These are phyloP conservation scores for Lota lota DNA, from an alignment of 2,113 vertebrate species.

Conservation along the genomic window DNA sequence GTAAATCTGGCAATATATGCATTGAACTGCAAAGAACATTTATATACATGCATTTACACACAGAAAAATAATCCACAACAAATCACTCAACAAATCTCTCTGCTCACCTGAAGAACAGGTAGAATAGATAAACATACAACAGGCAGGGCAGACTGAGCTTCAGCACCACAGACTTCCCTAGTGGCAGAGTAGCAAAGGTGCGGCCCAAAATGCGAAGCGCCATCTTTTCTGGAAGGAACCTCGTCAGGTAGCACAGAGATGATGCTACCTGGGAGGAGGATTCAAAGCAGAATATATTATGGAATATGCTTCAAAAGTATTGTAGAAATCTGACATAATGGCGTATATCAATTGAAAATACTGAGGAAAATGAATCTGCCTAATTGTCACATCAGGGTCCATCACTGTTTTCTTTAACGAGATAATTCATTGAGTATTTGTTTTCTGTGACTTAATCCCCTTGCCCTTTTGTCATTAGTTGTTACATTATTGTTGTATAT, in stretches of 20 bases:
- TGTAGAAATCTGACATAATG: too few species aligned
- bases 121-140: slow-evolving; percentile 88
- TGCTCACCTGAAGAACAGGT: slow-evolving; percentile 83
- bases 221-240: slow-evolving; percentile 75
- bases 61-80: neutral
- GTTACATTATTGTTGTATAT: too few species aligned
- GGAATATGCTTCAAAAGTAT: too few species aligned
- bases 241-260: slow-evolving; percentile 80
- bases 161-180: slow-evolving; percentile 81
- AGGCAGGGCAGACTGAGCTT: slow-evolving; percentile 88
- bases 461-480: too few species aligned
- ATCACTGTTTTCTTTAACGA: too few species aligned
- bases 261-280: slow-evolving; percentile 64
- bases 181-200: slow-evolving; percentile 79
- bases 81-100: neutral
- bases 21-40: too few species aligned
- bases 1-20: too few species aligned
- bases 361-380: neutral
- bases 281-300: too few species aligned
- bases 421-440: too few species aligned
- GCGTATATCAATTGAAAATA: too few species aligned
- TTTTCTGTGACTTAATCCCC: too few species aligned
- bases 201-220: slow-evolving; percentile 73
- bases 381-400: too few species aligned
- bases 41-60: neutral